Base-by-base conservation (phyloP, 2,797 vertebrate genomes). In the Odontamblyopus rebecca region DNA sequence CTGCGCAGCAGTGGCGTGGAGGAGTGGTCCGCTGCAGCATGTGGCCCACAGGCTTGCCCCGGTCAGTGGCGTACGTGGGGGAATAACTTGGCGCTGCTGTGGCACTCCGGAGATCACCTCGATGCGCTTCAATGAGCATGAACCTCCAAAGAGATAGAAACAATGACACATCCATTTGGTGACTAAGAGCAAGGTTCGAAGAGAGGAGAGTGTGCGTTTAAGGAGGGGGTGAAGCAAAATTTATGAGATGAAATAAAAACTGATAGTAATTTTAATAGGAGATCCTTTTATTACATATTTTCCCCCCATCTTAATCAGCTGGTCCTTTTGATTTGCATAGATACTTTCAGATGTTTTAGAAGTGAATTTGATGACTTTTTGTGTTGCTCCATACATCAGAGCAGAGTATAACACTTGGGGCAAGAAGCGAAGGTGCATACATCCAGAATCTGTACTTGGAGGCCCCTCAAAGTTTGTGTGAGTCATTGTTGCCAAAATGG, bases 111-210 rank as follows among this genome's bases (percentile, higher is more conserved):
- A 94, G 95, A 95, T 95, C 91, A 89, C 88, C 90, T 92, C 92
- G 95, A 93, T 95, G 93, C 91, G 95, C 94, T 95, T 91, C 94
- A 94, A 91, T 89, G 87, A 93, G 94, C 95, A 95, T 95, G 94
- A 96, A 95, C 94, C 93, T 93, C 93, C 80, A 90, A 89, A 93
- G 84, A 81, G 89, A 90, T 89, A 94, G 91, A 96, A 97, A 97
- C 92, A 94, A 95, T 96, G 95, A 94, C 92, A 94, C 93, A 93
- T 93, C 84, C 80, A 73, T 54, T 70, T 41, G 27, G 90, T 94
- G 93, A 94, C 92, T 94, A 93, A 89, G 87, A 86, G 83, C 75
- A 78, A 73, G 79, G 76, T 70, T 63, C 76, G 74, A 73, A 71
- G 76, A 73, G 85, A 82, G 83, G 84, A 74, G 84, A 83, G 82